Percentiles rank a stretch among this genome's conserved stretches.
Evolutionary conservation across 2,797 vertebrate species (phyloP).

Genomic region (Aldrovandia affinis): DNA sequence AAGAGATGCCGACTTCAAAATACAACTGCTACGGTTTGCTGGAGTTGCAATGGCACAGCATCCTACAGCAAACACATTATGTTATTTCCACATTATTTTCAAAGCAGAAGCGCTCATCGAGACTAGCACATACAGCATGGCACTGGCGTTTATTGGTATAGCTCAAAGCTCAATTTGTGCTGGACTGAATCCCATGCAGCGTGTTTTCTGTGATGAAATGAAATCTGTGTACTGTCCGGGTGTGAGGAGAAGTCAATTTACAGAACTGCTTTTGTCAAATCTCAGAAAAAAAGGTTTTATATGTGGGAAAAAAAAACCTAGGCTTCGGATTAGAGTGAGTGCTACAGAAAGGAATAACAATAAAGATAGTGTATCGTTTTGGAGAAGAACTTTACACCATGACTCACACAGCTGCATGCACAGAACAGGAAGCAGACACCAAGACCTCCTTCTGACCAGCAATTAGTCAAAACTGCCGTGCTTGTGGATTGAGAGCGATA

Average conservation of each 20-base stretch:
- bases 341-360: background rate
- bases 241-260: background rate
- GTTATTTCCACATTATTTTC: no score
- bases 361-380: background rate
- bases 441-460: conserved; percentile 1
- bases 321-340: background rate
- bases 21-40: background rate
- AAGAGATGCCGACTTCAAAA: background rate
- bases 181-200: background rate
- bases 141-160: background rate
- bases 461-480: background rate
- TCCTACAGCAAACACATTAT: background rate
- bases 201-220: background rate
- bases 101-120: background rate
- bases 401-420: background rate
- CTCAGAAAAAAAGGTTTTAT: background rate
- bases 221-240: background rate
- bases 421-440: background rate
- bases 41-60: background rate
- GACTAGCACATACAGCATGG: background rate
- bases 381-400: background rate
- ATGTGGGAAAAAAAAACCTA: background rate
- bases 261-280: background rate
- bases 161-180: conserved; percentile 1
- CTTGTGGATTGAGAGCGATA: background rate